A percentile compares a stretch with the other conserved stretches of the same genome.
phyloP scores from a whole-genome alignment of 2,888 invertebrate genomes.

The Drepana falcataria region DNA sequence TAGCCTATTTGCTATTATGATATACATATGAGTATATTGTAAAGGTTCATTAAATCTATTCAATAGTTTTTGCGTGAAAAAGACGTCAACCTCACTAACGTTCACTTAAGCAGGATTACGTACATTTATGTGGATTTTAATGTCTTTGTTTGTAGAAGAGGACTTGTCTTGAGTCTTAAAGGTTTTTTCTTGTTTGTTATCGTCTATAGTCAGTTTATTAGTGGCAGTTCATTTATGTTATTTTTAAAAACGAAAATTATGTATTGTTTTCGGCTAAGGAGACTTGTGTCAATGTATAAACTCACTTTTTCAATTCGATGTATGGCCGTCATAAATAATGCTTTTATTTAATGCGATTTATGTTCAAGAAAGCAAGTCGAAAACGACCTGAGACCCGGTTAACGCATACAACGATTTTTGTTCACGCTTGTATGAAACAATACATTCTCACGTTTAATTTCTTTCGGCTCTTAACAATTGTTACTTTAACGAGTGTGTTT shows the following conservation, averaged over 20 bases:
- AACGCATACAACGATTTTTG: constrained; percentile 67
- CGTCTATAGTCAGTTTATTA: constrained; percentile 12
- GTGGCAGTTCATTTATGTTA: constrained; percentile 13
- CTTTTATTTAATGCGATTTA: constrained; percentile 71
- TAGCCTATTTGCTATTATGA: no score
- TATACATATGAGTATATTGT: no score
- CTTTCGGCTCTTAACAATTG: constrained; percentile 72
- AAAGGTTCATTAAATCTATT: no score
- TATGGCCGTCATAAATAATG: constrained; percentile 60
- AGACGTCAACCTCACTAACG: no score
- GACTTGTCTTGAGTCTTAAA: no score
- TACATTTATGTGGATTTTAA: no score
- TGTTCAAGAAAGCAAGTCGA: constrained; percentile 71
- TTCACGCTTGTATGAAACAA: constrained; percentile 74
- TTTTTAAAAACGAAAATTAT: constrained; percentile 35
- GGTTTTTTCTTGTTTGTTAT: constrained; percentile 22
- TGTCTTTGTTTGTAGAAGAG: no score
- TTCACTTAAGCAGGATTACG: no score
- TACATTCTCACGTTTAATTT: constrained; percentile 79
- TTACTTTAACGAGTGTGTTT: constrained; percentile 77
- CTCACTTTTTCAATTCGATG: constrained; percentile 53
- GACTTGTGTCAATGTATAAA: constrained; percentile 32
- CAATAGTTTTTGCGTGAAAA: no score
- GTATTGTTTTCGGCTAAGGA: constrained; percentile 36
- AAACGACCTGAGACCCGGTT: constrained; percentile 74